Conservation (phyloP, 2,888 invertebrate genomes). For the Athalia cordata region DNA sequence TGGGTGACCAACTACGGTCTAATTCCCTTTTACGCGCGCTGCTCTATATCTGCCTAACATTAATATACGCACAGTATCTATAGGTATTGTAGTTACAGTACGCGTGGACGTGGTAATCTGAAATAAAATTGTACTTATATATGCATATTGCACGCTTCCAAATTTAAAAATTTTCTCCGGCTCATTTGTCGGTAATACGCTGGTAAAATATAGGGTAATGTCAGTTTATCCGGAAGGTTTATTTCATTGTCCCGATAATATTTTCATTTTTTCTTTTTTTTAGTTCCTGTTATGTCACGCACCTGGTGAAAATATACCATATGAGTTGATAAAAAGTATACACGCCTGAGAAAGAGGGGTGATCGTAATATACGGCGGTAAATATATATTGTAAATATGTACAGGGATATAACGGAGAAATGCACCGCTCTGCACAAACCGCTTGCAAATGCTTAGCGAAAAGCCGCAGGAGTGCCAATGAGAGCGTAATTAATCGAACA, state of each 20-base stretch:
- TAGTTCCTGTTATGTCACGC: slow-evolving; percentile 48
- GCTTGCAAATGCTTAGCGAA: slow-evolving; percentile 11
- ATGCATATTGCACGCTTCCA: no score
- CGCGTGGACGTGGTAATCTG: background rate
- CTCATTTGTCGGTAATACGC: no score
- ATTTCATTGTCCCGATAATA: slow-evolving; percentile 4
- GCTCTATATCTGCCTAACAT: background rate
- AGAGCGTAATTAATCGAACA: slow-evolving; percentile 70
- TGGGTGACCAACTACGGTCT: slow-evolving; percentile 71
- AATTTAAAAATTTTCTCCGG: no score
- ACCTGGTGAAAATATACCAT: slow-evolving; percentile 61
- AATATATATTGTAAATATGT: slow-evolving; percentile 59
- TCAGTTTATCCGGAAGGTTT: background rate
- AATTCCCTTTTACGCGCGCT: slow-evolving; percentile 68
- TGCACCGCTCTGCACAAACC: slow-evolving; percentile 22
- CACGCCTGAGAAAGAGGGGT: slow-evolving; percentile 72
- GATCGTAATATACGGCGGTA: slow-evolving; percentile 61
- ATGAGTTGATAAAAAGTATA: slow-evolving; percentile 50
- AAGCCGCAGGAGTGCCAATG: slow-evolving; percentile 67
- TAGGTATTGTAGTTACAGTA: background rate
- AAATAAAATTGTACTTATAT: background rate
- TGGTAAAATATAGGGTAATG: no score
- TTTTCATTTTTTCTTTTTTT: background rate
- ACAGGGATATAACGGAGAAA: slow-evolving; percentile 60
- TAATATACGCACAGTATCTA: background rate